Base-by-base conservation (phyloP, 53 echinoderm and acorn worm genomes). In the Crossaster papposus region DNA sequence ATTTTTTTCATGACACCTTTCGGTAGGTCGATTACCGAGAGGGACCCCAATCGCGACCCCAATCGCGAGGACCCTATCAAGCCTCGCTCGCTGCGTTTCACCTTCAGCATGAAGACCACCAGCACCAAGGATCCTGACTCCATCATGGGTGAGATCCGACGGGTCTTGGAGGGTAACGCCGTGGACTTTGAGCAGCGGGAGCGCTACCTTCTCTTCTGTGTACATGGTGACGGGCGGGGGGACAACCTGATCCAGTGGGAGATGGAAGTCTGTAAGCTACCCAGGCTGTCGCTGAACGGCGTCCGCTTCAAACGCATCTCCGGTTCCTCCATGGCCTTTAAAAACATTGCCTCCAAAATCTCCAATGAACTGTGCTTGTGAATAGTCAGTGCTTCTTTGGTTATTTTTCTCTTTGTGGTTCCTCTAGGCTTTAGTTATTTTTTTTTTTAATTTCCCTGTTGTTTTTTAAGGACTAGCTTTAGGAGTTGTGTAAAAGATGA, bases 291-390 rank as follows among this genome's bases (percentile, higher is more conserved):
- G 22, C 94, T 98, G 78, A 98, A 98, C 88, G 98, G 98, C 44
- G 98, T 98, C 63, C 98, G 98, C 88, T 98, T 98, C 93, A 98
- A 98, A 72, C 93, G 98, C 77, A 98, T 98, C 93, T 98, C 98
- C 20, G 98, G 98, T 90, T 96, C 98, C 84, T 98, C 98, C 77
- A 98, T 98, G 96, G 98, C 95, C 91, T 98, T 98, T 83, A 98
- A 98, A 93, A 98, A 98, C 98, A 98, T 98, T 94, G 98, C 98
- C 90, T 98, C 98, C 81, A 98, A 98, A 92, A 96, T 97, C 78
- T 95, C 98, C 83, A 98, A 98, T 76, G 98, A 98, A 90, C 98
- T 98, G 70, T 94, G 95, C 89, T 95, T 98, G 95, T 98, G 96
- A 98, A 91, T 36, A 81, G 37, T 81, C 81, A 38, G 53, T 32